Percentiles rank a stretch among this genome's conserved stretches.
Evolutionary conservation across 2,113 vertebrate species (phyloP).

Genomic region (Dolichallabes microphthalmus): DNA sequence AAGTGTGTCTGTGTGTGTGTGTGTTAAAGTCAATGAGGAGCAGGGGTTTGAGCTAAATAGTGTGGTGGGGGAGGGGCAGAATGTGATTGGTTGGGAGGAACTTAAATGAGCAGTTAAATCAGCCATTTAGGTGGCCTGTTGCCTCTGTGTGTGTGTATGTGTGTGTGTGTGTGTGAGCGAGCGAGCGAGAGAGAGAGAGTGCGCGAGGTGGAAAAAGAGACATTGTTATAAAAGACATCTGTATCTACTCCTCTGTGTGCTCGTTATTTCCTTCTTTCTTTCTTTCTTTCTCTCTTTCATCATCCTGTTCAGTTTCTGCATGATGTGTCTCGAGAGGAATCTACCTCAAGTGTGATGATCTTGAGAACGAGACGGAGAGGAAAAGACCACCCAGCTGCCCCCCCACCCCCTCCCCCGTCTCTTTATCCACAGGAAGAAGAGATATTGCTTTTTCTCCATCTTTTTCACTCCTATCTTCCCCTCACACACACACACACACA

Average conservation of each 20-base stretch:
- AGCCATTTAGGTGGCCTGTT: conserved; percentile 24
- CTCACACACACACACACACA: conserved; percentile 48
- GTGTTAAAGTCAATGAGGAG: conserved; percentile 45
- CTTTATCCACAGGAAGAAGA: conserved; percentile 61
- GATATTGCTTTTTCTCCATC: conserved; percentile 64
- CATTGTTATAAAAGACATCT: neutral
- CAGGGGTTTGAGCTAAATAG: conserved; percentile 42
- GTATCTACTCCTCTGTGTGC: neutral
- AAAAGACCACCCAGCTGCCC: conserved; percentile 53
- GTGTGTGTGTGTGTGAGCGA: conserved; percentile 30
- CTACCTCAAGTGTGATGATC: conserved; percentile 35
- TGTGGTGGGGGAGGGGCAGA: conserved; percentile 19
- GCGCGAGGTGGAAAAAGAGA: conserved; percentile 11
- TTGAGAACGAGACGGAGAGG: conserved; percentile 37
- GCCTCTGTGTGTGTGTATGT: conserved; percentile 10
- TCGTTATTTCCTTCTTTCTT: neutral
- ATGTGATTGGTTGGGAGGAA: conserved; percentile 42
- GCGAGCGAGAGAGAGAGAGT: neutral
- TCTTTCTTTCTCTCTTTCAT: neutral
- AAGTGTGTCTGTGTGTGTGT: conserved; percentile 48
- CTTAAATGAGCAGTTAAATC: conserved; percentile 46
- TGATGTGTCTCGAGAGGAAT: conserved; percentile 24
- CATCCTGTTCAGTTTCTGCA: neutral
- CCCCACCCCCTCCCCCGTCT: conserved; percentile 54
- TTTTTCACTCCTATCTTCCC: conserved; percentile 37